Conservation (phyloP, 1,140 invertebrate species). For the Nephotettix cincticeps region DNA sequence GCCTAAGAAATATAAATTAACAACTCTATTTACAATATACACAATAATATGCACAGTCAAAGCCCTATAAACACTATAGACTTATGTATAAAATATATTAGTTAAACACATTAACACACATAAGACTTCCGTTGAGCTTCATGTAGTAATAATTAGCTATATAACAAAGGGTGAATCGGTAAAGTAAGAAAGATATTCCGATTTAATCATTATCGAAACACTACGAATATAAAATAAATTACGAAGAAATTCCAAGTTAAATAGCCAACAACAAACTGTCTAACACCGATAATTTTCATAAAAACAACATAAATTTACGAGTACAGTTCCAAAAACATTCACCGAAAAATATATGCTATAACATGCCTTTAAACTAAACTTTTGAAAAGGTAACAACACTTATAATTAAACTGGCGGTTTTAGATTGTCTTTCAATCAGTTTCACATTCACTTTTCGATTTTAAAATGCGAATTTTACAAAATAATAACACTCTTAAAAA, state of each 20-base stretch:
- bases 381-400: constrained; percentile 16
- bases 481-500: not conserved
- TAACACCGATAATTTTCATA: constrained; percentile 4
- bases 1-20: constrained; percentile 2
- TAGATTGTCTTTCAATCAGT: constrained; percentile 4
- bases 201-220: too few relatives aligned
- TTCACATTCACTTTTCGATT: not conserved
- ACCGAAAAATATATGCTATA: constrained; percentile 19
- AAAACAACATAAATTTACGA: not conserved
- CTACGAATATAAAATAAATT: too few relatives aligned
- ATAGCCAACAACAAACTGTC: not conserved
- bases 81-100: constrained; percentile 16
- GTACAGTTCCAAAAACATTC: constrained; percentile 7
- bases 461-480: not conserved
- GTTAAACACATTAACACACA: constrained; percentile 16
- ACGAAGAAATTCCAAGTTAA: not conserved
- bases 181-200: too few relatives aligned
- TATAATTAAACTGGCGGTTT: constrained; percentile 6
- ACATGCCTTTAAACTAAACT: constrained; percentile 9
- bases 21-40: constrained; percentile 20
- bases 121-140: constrained; percentile 14
- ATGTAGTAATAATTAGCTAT: not conserved
- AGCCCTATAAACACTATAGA: constrained; percentile 21
- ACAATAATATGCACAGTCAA: constrained; percentile 17
- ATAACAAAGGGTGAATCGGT: too few relatives aligned